phyloP scores from a whole-genome alignment of 2,888 invertebrate genomes.

The Mesochorus sp. region DNA sequence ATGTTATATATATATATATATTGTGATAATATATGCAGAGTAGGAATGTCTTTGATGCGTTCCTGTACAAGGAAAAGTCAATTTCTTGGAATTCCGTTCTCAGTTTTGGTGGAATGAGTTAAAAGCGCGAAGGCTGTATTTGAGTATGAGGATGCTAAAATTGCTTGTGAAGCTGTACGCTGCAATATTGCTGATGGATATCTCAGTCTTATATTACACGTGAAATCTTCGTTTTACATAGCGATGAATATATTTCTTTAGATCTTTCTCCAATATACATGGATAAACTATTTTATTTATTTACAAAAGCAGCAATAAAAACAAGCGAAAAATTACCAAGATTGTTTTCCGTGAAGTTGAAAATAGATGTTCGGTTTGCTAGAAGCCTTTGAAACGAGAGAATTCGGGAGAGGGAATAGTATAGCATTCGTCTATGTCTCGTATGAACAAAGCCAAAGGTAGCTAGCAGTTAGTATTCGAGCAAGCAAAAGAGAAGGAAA shows the following conservation, averaged over 20 bases:
- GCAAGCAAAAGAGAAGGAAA: conserved; percentile 11
- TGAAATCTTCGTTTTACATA: background rate
- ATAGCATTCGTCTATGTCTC: conserved; percentile 53
- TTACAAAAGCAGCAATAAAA: background rate
- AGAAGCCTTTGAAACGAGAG: conserved; percentile 4
- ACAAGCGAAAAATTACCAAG: conserved; percentile 10
- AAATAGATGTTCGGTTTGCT: background rate
- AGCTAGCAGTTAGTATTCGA: conserved; percentile 8
- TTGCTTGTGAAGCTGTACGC: background rate
- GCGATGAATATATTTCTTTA: background rate
- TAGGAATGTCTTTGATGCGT: conserved; percentile 26
- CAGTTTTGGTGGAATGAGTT: background rate
- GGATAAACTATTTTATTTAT: background rate
- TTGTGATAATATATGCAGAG: background rate
- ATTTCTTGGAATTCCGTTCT: background rate
- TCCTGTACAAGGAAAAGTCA: conserved; percentile 10
- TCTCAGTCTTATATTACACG: background rate
- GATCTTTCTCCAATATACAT: background rate
- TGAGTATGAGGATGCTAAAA: background rate
- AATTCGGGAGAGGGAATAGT: background rate
- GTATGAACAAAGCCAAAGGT: conserved; percentile 52
- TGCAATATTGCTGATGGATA: background rate
- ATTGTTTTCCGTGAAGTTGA: conserved; percentile 10
- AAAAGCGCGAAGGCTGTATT: background rate
- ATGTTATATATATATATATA: background rate